Conservation (phyloP, 2,113 vertebrate species). For the Panthera tigris region DNA sequence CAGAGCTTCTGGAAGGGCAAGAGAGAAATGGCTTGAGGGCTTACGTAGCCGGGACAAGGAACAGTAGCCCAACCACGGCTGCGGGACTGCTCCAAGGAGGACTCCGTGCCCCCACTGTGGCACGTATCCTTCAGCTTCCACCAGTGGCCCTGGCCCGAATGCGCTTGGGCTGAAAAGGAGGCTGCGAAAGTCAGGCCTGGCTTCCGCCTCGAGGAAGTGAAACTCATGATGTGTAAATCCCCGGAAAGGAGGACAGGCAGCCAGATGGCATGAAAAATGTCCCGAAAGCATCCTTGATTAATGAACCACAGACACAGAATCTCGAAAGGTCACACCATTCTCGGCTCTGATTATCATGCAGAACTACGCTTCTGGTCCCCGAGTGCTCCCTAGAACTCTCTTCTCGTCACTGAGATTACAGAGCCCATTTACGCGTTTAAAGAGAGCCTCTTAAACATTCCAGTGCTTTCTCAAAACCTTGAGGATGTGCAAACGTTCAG, state of each 20-base stretch:
- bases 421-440: not conserved
- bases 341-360: not conserved
- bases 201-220: not conserved
- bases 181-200: not conserved
- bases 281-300: not conserved
- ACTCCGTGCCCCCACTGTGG: not conserved
- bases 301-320: not conserved
- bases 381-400: not conserved
- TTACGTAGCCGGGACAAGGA: not conserved
- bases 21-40: not conserved
- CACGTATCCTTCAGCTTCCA: not conserved
- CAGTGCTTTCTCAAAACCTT: not conserved
- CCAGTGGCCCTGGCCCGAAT: not conserved
- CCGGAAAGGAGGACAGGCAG: not conserved
- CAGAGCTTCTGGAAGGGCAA: not conserved
- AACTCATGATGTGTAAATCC: not conserved
- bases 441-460: not conserved
- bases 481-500: not conserved
- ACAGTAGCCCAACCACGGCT: rapidly evolving
- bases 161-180: not conserved
- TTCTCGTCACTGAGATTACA: not conserved
- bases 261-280: not conserved
- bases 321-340: not conserved
- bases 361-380: not conserved
- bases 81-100: not conserved